Evolutionary conservation across 2,113 vertebrate species (phyloP).

Genomic region (Bufo bufo): DNA sequence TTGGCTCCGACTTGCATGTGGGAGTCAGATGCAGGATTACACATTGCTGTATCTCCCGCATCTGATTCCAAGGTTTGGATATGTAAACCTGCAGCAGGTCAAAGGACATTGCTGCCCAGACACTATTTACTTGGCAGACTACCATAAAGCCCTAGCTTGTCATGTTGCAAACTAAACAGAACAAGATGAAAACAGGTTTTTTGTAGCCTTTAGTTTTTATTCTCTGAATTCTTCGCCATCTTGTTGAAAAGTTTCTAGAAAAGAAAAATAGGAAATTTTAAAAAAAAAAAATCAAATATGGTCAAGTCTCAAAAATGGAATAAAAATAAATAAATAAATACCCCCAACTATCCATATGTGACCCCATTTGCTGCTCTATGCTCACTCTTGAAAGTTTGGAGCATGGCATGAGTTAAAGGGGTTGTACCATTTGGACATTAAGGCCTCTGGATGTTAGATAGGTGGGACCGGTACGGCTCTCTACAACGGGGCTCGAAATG

Average conservation of each 20-base stretch:
- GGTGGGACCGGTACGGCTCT: too few species aligned
- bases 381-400: too few species aligned
- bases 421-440: too few species aligned
- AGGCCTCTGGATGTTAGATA: too few species aligned
- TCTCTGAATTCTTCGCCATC: conserved; percentile 76
- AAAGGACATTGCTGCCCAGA: neutral
- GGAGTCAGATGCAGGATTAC: neutral
- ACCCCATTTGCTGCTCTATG: too few species aligned
- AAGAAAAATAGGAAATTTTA: neutral
- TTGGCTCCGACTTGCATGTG: neutral
- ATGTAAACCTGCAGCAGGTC: neutral
- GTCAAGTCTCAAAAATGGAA: too few species aligned
- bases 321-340: too few species aligned
- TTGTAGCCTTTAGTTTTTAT: conserved; percentile 8
- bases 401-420: too few species aligned
- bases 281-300: neutral
- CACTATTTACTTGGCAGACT: neutral
- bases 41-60: too few species aligned
- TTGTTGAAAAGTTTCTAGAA: conserved; percentile 80
- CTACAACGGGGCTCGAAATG: too few species aligned
- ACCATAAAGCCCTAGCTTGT: neutral
- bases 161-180: neutral
- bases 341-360: too few species aligned
- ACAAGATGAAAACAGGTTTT: neutral
- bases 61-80: neutral